Percentiles rank a stretch among this genome's conserved stretches.
Conservation (phyloP, 2,888 invertebrate genomes). For the Athalia rosae region DNA sequence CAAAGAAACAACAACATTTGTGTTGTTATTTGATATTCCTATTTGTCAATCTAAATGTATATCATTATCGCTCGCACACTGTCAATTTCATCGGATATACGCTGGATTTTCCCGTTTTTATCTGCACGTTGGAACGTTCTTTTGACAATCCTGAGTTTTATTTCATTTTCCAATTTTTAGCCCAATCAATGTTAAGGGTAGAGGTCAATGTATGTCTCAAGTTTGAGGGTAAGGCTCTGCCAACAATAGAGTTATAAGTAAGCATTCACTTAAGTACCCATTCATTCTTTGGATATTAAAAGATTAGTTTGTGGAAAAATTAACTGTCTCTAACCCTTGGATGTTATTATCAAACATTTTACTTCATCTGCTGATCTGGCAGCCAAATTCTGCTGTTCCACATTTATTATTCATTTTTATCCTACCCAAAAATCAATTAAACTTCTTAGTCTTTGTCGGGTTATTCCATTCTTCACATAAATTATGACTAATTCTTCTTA, state of each 20-base stretch:
- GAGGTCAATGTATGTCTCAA: slow-evolving; percentile 64
- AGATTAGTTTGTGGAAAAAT: not conserved
- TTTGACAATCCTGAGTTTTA: not conserved
- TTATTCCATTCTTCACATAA: too few relatives aligned
- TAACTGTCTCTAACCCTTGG: not conserved
- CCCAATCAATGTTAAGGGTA: slow-evolving; percentile 55
- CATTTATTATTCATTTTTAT: not conserved
- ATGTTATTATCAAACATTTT: not conserved
- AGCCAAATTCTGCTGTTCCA: not conserved
- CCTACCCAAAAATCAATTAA: not conserved
- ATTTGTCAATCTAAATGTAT: slow-evolving; percentile 32
- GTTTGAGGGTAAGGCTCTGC: slow-evolving; percentile 63
- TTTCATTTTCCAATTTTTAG: slow-evolving; percentile 34
- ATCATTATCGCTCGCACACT: not conserved
- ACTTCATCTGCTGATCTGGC: too few relatives aligned
- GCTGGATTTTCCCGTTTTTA: not conserved
- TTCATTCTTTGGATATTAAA: slow-evolving; percentile 34
- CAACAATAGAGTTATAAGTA: slow-evolving; percentile 46
- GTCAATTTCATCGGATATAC: not conserved
- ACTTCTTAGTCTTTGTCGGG: not conserved
- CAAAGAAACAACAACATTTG: slow-evolving; percentile 69
- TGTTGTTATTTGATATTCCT: slow-evolving; percentile 60
- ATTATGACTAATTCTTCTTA: too few relatives aligned
- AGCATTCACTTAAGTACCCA: slow-evolving; percentile 41
- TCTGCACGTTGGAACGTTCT: not conserved